Evolutionary conservation across 2,113 vertebrate species (phyloP), one percentile per base, ranked within the genome.

Genomic region (Meriones unguiculatus): DNA sequence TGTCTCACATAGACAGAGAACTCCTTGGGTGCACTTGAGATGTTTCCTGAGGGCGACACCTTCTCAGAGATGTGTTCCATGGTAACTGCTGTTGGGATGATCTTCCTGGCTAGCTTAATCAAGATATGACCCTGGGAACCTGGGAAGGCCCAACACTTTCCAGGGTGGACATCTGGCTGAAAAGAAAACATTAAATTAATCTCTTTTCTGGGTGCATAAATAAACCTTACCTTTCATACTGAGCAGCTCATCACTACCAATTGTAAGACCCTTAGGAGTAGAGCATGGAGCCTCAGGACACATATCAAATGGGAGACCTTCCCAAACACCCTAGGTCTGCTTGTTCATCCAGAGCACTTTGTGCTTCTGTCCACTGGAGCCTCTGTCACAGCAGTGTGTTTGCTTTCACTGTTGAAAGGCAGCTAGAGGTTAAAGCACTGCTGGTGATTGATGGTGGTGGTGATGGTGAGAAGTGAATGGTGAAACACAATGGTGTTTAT

Each of bases 101-200:
- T 96, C 89, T 91, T 95, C 77, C 46, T 91, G 67, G 97, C 96
- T 2, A 98, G 95, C 65, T 84, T 98, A 85, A 98, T 95, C 0
- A 98, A 59, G 65, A 85, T 64, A 2, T 98, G 97, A 28, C 97
- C 98, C 90, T 94, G 93, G 85, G 91, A 94, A 28, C 98, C 98
- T 1, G 97, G 94, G 13, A 98, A 98, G 80, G 98, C 94, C 98
- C 98, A 98, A 92, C 98, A 98, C 22, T 98, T 97, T 38, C 98
- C 98, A 54, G 98, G 98, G 25, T 98, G 92, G 12, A 98, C 96
- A 65, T 96, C 97, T 0, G 98, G 98, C 98, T 98, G 85, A 22
- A 97, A 93, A 84, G 72, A 75, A 91, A 94, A n/a, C 25, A 95
- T 57, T 0, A 17, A 64, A 62, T 95, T 82, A 70, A 54, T 25